These are phyloP conservation scores for Ips typographus DNA, from an alignment of 1,140 invertebrate species.

Conservation along the genomic window DNA sequence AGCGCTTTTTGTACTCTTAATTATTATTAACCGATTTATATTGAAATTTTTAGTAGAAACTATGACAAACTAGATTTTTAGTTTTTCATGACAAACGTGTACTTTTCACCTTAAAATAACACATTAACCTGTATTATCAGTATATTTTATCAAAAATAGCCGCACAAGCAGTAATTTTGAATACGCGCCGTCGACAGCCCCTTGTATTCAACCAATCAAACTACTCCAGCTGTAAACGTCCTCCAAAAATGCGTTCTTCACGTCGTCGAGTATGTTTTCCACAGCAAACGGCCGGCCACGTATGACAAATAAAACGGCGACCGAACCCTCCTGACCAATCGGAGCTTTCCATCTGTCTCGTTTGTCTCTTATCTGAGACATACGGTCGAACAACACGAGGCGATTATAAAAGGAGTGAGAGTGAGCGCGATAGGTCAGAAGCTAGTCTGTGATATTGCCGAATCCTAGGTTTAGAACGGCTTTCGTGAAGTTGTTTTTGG, in stretches of 20 bases:
- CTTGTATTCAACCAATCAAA: constrained; percentile 42
- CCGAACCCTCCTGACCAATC: constrained; percentile 43
- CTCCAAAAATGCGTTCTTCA: constrained; percentile 28
- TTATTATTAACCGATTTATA: no score
- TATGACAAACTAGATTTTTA: no score
- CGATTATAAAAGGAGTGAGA: constrained; percentile 19
- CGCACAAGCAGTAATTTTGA: constrained; percentile 10
- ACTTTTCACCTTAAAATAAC: no score
- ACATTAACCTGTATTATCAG: no score
- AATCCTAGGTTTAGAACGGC: constrained; percentile 30
- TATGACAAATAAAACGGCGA: constrained; percentile 23
- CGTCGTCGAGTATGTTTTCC: constrained; percentile 21
- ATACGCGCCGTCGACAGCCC: constrained; percentile 26
- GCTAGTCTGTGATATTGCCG: constrained; percentile 33
- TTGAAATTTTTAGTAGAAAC: no score
- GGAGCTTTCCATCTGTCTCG: constrained; percentile 51
- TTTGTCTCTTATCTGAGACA: constrained; percentile 27
- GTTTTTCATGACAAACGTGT: no score
- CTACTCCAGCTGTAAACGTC: constrained; percentile 46
- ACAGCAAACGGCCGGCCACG: constrained; percentile 21
- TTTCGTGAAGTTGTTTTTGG: constrained; percentile 40
- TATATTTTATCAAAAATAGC: no score
- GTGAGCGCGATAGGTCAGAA: neutral
- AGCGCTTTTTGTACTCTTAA: no score
- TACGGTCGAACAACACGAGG: constrained; percentile 16